Base-by-base conservation (phyloP, 2,888 invertebrate species). In the Amaurobius ferox region DNA sequence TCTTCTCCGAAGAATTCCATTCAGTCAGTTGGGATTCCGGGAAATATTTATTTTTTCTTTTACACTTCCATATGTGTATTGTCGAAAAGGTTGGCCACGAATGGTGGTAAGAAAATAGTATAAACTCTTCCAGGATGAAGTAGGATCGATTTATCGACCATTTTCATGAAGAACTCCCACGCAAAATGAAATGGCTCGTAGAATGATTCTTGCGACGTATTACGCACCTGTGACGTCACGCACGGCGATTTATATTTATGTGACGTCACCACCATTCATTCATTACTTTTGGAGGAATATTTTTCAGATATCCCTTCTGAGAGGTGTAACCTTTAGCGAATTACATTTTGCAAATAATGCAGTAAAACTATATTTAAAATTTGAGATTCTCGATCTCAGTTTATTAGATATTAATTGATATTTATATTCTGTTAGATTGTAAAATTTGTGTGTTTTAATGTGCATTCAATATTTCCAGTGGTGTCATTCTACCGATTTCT, bases 171-270 rank as follows among this genome's bases (percentile, higher is more conserved):
- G 35, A 44, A 55, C 55, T 55, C 55, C 55, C 55, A 55, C 55
- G 55, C 55, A 23, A 55, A 55, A 55, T 55, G 55, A 55, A 55
- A 44, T 67, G 40, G 68, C 68, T 39, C 67, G 71, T 62, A 32
- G 35, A 62, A 13, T 35, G 44, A 32, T 26, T 68, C 48, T 28
- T 48, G 7, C 32, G n/a, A 26, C 66, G 66, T 66, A 66, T 30
- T 85, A 85, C 83, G 83, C 67, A 48, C 64, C 32, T 28, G 39
- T 85, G 83, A 85, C 83, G 83, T 85, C 83, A 77, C 70, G 70
- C 32, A 35, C 66, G 66, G 55, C 55, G 19, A 16, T 19, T 23
- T 23, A 55, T n/a, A 23, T 55, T 55, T 55, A 5, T 23, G 23
- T 55, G 55, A 55, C 55, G 55, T 55, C 55, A 55, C 11, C 5